A percentile compares a stretch with the other conserved stretches of the same genome.
These are phyloP conservation scores for Gymnodraco acuticeps DNA, from an alignment of 2,797 vertebrate species.

Conservation along the genomic window DNA sequence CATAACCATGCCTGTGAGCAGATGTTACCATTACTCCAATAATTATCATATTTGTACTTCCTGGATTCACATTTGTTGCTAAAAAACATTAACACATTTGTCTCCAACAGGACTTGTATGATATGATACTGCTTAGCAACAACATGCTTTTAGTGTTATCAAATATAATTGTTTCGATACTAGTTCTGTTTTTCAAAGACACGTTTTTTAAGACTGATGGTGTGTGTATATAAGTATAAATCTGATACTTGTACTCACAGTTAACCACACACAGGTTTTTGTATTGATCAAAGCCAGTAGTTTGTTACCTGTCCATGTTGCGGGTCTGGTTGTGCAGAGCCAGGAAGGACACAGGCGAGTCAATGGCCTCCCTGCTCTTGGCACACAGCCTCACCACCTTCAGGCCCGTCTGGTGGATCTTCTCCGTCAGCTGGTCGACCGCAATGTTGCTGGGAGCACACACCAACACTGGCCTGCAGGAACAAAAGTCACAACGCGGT, in stretches of 20 bases:
- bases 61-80: neutral
- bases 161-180: neutral
- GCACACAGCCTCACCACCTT: conserved; percentile 95
- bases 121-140: neutral
- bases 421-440: conserved; percentile 95
- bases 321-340: conserved; percentile 96
- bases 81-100: neutral
- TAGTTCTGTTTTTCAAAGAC: neutral
- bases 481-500: neutral
- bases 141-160: neutral
- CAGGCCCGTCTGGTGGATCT: conserved; percentile 95
- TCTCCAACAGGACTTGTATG: neutral
- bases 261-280: neutral
- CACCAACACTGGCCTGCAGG: conserved; percentile 91
- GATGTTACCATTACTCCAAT: neutral
- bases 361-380: conserved; percentile 95
- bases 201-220: neutral
- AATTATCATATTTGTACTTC: neutral
- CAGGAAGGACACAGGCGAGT: conserved; percentile 95
- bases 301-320: conserved; percentile 94
- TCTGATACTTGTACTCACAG: neutral
- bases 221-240: neutral
- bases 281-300: neutral
- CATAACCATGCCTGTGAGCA: neutral
- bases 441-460: conserved; percentile 97